Base-by-base conservation (phyloP, 2,888 invertebrate genomes). In the Agrotis segetum region DNA sequence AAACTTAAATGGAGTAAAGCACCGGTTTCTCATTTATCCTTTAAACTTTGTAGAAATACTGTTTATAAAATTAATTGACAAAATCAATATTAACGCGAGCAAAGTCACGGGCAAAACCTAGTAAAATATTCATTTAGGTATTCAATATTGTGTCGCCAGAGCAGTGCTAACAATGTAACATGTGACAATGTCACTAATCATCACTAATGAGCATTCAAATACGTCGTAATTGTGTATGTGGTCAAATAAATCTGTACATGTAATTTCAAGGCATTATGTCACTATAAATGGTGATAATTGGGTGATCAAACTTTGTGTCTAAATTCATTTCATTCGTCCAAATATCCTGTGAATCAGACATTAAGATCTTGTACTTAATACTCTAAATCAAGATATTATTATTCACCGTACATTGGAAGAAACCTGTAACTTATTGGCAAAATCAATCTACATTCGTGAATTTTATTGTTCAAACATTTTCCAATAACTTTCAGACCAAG, bases 161-260 rank as follows among this genome's bases (percentile, higher is more conserved):
- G 17, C 17, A 11, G n/a, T 40, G 24, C 44, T 16, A 49, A 24
- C 13, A 19, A 13, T n/a, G n/a, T 56, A 6, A 34, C 52, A 13
- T 34, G n/a, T 56, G 9, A 34, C 52, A 61, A 59, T 63, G 53
- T 19, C 13, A 34, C 56, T 56, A 56, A 56, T 56, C 14, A 1
- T 19, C 13, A 52, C 50, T 67, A 64, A 73, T 67, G 47, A 63
- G 78, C 60, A 40, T n/a, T 24, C 17, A 67, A 71, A 56, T 71
- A 60, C 24, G 50, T 60, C 6, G 24, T 82, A 44, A 65, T 65
- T 71, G 46, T 59, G 61, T 71, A 66, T 46, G 60, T 46, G 55
- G 55, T 50, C 47, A 58, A 49, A 34, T 14, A 17, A 53, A 19
- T 21, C 24, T 68, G 4, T 46, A 13, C 55, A 63, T 21, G 53